Percentiles rank a stretch among this genome's conserved stretches.
Evolutionary conservation across 2,797 vertebrate genomes (phyloP).

Genomic region (Molothrus ater): DNA sequence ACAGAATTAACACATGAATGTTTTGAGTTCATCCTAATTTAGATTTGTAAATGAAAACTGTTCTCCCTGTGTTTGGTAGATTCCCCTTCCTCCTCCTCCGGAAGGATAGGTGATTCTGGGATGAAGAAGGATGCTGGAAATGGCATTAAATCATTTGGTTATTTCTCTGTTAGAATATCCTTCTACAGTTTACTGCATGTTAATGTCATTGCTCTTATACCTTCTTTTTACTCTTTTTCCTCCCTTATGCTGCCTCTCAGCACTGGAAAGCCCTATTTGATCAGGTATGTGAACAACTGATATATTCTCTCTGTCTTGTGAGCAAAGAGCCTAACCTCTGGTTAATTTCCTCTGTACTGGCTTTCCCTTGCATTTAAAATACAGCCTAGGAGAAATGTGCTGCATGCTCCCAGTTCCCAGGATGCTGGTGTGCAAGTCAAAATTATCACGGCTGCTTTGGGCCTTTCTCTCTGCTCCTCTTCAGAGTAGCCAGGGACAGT

Average conservation of each 20-base stretch:
- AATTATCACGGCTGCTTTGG: background rate
- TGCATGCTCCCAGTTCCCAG: background rate
- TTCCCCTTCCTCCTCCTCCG: constrained; percentile 54
- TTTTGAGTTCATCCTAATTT: constrained; percentile 44
- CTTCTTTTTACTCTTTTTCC: constrained; percentile 70
- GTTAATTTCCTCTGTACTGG: constrained; percentile 28
- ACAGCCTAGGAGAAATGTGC: background rate
- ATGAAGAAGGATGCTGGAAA: constrained; percentile 54
- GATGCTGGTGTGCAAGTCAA: background rate
- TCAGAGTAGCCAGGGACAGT: background rate
- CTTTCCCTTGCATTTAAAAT: constrained; percentile 45
- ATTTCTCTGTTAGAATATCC: constrained; percentile 25
- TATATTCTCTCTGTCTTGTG: constrained; percentile 39
- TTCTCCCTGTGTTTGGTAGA: constrained; percentile 53
- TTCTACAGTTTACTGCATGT: constrained; percentile 26
- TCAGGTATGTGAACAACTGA: constrained; percentile 86
- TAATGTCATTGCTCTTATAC: constrained; percentile 48
- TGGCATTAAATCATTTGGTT: constrained; percentile 46
- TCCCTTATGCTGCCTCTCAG: constrained; percentile 80
- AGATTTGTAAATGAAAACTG: constrained; percentile 46
- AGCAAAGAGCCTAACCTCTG: background rate
- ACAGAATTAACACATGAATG: constrained; percentile 42
- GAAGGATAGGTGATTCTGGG: constrained; percentile 59
- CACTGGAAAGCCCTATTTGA: constrained; percentile 97
- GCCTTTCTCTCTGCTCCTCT: background rate